Conservation (phyloP, 2,797 vertebrate genomes). For the Typhlichthys eigenmanni region DNA sequence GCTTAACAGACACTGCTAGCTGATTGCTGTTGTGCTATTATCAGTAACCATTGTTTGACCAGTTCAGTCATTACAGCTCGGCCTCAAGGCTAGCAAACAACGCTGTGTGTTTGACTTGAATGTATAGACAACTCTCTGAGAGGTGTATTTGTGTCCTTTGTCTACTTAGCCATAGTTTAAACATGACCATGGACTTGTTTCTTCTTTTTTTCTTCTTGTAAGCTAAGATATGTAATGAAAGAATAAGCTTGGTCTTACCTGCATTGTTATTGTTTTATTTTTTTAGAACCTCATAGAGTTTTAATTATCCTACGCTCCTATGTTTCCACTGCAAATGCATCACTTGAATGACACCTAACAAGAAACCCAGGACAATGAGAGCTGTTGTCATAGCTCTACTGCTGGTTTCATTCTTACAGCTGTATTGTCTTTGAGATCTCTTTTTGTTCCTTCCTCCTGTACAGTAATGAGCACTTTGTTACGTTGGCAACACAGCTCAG, state of each 20-base stretch:
- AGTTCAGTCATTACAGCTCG: constrained; percentile 75
- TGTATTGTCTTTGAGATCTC: constrained; percentile 17
- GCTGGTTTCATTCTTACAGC: constrained; percentile 1
- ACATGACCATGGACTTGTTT: constrained; percentile 26
- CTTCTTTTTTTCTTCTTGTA: neutral
- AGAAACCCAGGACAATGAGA: constrained; percentile 19
- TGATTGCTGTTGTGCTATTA: constrained; percentile 82
- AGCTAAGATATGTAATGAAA: neutral
- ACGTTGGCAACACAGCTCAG: constrained; percentile 39
- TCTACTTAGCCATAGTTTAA: constrained; percentile 32
- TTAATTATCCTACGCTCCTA: constrained; percentile 2
- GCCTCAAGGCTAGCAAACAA: constrained; percentile 76
- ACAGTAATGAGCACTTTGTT: constrained; percentile 43
- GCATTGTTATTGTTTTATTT: neutral
- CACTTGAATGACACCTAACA: constrained; percentile 10
- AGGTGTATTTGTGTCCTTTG: constrained; percentile 18
- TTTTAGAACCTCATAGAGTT: neutral
- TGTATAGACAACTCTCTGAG: constrained; percentile 43
- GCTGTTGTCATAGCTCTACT: constrained; percentile 18
- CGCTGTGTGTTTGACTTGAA: constrained; percentile 52
- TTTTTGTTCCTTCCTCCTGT: neutral
- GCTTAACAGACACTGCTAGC: constrained; percentile 77
- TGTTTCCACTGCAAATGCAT: neutral
- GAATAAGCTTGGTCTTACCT: constrained; percentile 17
- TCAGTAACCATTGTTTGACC: constrained; percentile 78